Evolutionary conservation across 2,113 vertebrate genomes (phyloP), one percentile per base, ranked within the genome.

Genomic region (Atrichornis clamosus): DNA sequence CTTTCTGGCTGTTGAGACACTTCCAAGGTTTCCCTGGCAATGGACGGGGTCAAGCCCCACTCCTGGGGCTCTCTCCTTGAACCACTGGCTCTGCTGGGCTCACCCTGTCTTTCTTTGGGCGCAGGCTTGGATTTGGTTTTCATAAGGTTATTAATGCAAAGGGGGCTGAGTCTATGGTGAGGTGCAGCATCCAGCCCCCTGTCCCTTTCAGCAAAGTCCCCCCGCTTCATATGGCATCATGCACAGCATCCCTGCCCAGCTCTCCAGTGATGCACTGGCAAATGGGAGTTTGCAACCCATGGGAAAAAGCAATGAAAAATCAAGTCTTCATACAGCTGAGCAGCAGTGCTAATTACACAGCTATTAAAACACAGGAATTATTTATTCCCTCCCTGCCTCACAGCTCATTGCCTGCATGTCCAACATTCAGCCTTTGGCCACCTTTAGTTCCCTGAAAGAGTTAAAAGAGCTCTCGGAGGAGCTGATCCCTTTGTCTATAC

Each of bases 21-120:
- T 91, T 89, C 90, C 90, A 94, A 11, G 81, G 85, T 95, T 96
- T 93, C 92, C 74, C 41, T 87, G 90, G 87, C 62, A 73, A 91
- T 85, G 74, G 1, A 10, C 1, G 0, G 33, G 74, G 47, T 84
- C 4, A 9, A 72, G 49, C 41, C 21, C n/a, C 0, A 2, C 41
- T 81, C 62, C 37, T 0, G 0, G 63, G 49, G 32, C 42, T 86
- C 60, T 50, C 28, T 78, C 52, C 60, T 95, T 2, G 2, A 72
- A 30, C 60, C 7, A 1, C 69, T 5, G 4, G 47, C 41, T 89
- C 69, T 7, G 4, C 69, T 2, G 9, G 82, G 53, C 6, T 3
- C 41, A 47, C 27, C 42, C 30, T 79, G 15, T 65, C 46, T 76
- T 44, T 72, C 50, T 69, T 79, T n/a, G 58, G 53, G 47, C 11